Conservation (phyloP, 1,140 invertebrate species). For the Orchesella cincta region DNA sequence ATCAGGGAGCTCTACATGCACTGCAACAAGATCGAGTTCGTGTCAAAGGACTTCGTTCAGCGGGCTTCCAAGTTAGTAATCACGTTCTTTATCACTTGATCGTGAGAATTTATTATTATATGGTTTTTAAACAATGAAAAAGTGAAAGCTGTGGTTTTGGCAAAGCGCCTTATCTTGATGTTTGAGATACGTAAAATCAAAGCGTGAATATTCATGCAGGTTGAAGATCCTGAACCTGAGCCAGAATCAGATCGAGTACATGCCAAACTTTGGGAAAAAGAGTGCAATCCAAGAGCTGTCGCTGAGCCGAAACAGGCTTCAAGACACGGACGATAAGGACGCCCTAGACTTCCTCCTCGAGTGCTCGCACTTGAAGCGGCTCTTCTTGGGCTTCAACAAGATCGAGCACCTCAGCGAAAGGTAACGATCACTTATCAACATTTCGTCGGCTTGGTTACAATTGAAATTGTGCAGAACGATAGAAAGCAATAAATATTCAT, state of each 20-base stretch:
- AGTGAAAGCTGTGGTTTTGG: no score
- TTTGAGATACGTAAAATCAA: not conserved
- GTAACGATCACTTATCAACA: no score
- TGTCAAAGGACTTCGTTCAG: slow-evolving; percentile 51
- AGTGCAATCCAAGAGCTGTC: slow-evolving; percentile 46
- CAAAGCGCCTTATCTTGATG: not conserved
- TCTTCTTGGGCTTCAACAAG: slow-evolving; percentile 50
- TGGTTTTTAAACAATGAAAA: no score
- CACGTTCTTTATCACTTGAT: no score
- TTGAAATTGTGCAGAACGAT: no score
- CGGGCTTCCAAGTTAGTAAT: slow-evolving; percentile 48
- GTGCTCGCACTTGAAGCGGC: slow-evolving; percentile 42
- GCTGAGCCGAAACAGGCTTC: slow-evolving; percentile 47
- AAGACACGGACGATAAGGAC: slow-evolving; percentile 48
- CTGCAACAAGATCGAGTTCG: slow-evolving; percentile 50
- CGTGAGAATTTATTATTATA: no score
- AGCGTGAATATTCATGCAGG: slow-evolving; percentile 27
- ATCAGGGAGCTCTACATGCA: slow-evolving; percentile 48
- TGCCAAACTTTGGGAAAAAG: slow-evolving; percentile 49
- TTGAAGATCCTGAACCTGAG: slow-evolving; percentile 50
- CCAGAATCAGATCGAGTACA: slow-evolving; percentile 47
- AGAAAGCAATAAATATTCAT: no score
- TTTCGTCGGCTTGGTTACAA: no score
- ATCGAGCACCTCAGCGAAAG: slow-evolving; percentile 49
- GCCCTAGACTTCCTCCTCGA: slow-evolving; percentile 49